phyloP scores from a whole-genome alignment of 2,113 vertebrate species.

The Archilochus colubris region DNA sequence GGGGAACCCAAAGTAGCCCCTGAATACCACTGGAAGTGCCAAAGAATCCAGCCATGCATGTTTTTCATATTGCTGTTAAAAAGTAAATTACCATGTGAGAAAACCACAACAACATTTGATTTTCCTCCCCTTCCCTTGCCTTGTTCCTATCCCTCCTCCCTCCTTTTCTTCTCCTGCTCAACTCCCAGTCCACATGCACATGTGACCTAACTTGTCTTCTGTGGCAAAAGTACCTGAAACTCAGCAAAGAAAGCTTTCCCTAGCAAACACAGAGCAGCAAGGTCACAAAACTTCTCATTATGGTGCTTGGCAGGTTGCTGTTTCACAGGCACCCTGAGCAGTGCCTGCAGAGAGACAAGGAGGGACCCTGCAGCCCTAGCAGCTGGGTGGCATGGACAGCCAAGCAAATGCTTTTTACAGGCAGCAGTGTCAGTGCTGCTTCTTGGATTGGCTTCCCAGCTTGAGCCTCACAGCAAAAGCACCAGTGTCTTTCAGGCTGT shows the following conservation, averaged over 20 bases:
- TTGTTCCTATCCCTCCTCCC: background rate
- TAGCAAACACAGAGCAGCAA: background rate
- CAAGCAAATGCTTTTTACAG: background rate
- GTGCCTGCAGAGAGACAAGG: rapidly evolving
- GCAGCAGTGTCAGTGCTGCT: background rate
- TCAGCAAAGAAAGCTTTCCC: background rate
- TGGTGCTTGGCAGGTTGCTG: background rate
- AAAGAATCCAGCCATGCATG: background rate
- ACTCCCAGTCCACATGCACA: background rate
- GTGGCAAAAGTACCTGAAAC: background rate
- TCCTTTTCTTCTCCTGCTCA: background rate
- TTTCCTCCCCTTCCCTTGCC: background rate
- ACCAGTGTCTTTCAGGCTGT: background rate
- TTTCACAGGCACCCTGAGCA: rapidly evolving
- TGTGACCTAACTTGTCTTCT: background rate
- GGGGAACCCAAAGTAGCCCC: background rate
- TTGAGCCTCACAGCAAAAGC: background rate
- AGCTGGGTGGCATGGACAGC: background rate
- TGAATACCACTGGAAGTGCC: background rate
- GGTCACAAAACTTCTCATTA: background rate
- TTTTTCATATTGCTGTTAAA: slow-evolving; percentile 27
- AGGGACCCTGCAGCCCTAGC: background rate
- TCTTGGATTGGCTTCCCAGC: background rate
- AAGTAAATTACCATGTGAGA: slow-evolving; percentile 43
- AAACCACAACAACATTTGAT: background rate